Conservation (phyloP, 2,113 vertebrate genomes). For the Anseranas semipalmata region DNA sequence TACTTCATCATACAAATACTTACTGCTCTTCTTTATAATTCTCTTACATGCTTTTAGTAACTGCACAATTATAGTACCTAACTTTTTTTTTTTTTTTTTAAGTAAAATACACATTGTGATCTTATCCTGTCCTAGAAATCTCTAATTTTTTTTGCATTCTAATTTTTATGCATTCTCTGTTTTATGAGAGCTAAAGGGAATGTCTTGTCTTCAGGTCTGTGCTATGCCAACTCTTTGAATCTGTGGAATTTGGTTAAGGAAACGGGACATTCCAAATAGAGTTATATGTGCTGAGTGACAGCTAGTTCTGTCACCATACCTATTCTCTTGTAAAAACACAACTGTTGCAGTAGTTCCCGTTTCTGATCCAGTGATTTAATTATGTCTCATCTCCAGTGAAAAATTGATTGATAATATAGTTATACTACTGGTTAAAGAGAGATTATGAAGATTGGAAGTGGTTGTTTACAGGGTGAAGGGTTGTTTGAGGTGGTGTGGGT, state of each 20-base stretch:
- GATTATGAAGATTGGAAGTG: neutral
- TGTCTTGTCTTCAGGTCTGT: neutral
- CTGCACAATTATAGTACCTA: neutral
- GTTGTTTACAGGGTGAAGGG: neutral
- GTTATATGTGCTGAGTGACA: neutral
- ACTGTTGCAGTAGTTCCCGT: neutral
- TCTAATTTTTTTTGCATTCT: neutral
- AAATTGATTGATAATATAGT: neutral
- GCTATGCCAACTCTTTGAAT: neutral
- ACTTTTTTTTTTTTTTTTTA: fast-evolving
- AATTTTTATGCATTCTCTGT: neutral
- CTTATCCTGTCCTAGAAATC: neutral
- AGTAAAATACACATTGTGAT: neutral
- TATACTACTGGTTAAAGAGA: neutral
- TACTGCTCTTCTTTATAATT: neutral
- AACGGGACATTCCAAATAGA: neutral
- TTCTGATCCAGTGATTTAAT: neutral
- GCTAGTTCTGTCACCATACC: neutral
- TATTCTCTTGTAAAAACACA: neutral
- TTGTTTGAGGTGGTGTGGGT: neutral
- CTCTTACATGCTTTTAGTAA: neutral
- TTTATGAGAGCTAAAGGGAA: neutral
- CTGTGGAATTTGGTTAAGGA: neutral
- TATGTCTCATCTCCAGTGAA: neutral
- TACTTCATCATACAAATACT: neutral